Evolutionary conservation across 2,797 vertebrate species (phyloP), one percentile per base, ranked within the genome.

Genomic region (Peromyscus eremicus): DNA sequence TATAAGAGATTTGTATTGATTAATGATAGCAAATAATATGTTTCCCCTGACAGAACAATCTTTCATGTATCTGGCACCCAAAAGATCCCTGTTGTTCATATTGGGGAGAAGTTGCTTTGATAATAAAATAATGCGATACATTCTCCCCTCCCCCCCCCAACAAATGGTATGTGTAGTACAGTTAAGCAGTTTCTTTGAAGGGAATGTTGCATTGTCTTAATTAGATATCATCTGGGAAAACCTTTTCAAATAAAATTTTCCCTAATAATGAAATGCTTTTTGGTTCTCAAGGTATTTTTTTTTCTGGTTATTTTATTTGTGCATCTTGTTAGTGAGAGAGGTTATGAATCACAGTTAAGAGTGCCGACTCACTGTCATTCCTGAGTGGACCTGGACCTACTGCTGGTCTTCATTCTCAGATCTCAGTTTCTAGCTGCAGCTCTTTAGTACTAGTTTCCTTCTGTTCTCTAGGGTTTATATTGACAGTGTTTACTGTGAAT

Each of bases 211-310:
- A 40, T 68, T 89, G 27, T 94, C 89, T 86, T 93, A 60, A 66
- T 90, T 86, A 75, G 25, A n/a, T 40, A 86, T 37, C 21, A 75
- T 10, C 37, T 52, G 8, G 16, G 60, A 94, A 66, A 93, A 62
- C 27, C 40, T 81, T 83, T 85, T 82, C 25, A 93, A 81, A 93
- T 57, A 93, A 81, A 87, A 43, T 52, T 83, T 95, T 77, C 12
- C 37, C 0, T 66, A 75, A 27, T 88, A 49, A 52, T 17, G 19
- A 71, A 88, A 37, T 76, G 49, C 68, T 71, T 40, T 21, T n/a
- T 94, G 10, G 27, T 64, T 71, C 77, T 57, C 25, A 66, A 40
- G 6, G 9, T 75, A 29, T 91, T 40, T 75, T 62, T 43, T 40
- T 55, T 52, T 32, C 71, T 86, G 40, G 11, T 43, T 13, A 86